A percentile compares a stretch with the other conserved stretches of the same genome.
Evolutionary conservation across 1,140 invertebrate genomes (phyloP).

Genomic region (Camponotus pennsylvanicus): DNA sequence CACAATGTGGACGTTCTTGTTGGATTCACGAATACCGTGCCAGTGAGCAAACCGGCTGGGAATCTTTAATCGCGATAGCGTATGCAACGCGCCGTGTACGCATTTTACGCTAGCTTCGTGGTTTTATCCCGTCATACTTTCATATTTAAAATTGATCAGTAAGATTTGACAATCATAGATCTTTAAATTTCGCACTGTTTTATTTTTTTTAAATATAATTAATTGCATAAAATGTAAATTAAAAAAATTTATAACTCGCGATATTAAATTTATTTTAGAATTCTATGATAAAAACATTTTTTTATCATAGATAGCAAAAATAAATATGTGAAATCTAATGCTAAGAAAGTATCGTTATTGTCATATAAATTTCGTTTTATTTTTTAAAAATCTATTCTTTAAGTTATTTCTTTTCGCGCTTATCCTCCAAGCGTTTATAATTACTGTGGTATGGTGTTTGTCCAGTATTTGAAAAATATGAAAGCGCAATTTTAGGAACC

Average conservation of each 20-base stretch:
- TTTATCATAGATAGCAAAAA: too few species aligned
- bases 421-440: background rate
- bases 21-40: constrained; percentile 36
- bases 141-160: background rate
- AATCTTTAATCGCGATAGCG: constrained; percentile 56
- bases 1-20: constrained; percentile 74
- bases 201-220: background rate
- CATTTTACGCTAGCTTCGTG: constrained; percentile 36
- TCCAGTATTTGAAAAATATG: background rate
- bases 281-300: background rate
- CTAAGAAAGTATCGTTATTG: too few species aligned
- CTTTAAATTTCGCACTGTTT: background rate
- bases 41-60: constrained; percentile 47
- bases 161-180: constrained; percentile 7
- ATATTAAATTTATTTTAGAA: background rate
- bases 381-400: too few species aligned
- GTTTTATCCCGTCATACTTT: background rate
- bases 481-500: constrained; percentile 4
- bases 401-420: background rate
- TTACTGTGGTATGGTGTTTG: background rate
- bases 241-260: background rate
- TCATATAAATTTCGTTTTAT: too few species aligned
- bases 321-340: too few species aligned
- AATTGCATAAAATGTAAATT: background rate
- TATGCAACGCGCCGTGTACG: constrained; percentile 8